phyloP scores from a whole-genome alignment of 2,113 vertebrate species.

The Albula glossodonta region DNA sequence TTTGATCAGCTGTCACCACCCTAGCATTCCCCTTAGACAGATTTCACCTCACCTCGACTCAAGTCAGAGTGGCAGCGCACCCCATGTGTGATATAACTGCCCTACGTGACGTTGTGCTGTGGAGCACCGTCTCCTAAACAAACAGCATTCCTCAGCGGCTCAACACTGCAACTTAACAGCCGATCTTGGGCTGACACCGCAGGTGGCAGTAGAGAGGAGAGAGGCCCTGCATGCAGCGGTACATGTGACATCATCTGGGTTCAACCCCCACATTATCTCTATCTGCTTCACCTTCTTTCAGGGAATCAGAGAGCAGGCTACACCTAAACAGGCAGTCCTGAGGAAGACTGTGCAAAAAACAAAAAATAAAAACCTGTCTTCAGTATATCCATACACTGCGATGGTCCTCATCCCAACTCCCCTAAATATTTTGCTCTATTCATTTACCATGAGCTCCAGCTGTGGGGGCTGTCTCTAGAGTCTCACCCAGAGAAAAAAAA shows the following conservation, averaged over 20 bases:
- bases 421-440: neutral
- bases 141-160: neutral
- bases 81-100: neutral
- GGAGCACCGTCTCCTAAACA: neutral
- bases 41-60: neutral
- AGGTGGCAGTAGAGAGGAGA: too few species aligned
- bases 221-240: too few species aligned
- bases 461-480: neutral
- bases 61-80: too few species aligned
- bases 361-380: too few species aligned
- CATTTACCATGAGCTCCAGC: too few species aligned
- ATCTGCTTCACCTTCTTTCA: too few species aligned
- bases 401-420: too few species aligned
- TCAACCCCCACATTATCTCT: too few species aligned
- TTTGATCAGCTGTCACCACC: neutral
- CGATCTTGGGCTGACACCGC: neutral
- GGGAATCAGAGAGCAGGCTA: too few species aligned
- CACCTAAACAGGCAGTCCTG: neutral
- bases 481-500: neutral
- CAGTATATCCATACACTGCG: too few species aligned
- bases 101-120: neutral
- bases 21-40: neutral
- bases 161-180: neutral
- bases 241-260: neutral
- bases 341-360: too few species aligned